Base-by-base conservation (phyloP, 2,888 invertebrate genomes). In the Drosophila picticornis region DNA sequence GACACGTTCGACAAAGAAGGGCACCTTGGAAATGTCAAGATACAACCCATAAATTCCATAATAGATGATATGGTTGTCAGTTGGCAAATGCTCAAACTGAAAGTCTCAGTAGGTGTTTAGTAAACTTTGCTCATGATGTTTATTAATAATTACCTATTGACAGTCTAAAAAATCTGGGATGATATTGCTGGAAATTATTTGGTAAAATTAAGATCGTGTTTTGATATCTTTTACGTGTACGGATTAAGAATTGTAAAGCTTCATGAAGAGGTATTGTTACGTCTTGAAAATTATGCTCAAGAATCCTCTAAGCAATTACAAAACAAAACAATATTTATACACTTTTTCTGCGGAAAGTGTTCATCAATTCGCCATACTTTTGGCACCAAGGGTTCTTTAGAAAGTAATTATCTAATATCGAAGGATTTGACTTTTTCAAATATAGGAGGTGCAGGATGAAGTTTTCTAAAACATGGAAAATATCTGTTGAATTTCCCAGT, bases 1-100 rank as follows among this genome's bases (percentile, higher is more conserved):
- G 79, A 78, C 82, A 79, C 79, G 59, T 72, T 65, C 56, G 53
- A 34, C 36, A 62, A 62, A 55, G 38, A 63, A 63, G 36, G 29
- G 22, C 29, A 55, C 46, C 13, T 27, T 56, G 19, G 3, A 36
- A 43, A 72, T 43, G 56, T 43, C 31, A 4, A 9, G 2, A 36
- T 51, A 58, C 19, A 68, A 40, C 22, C 58, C 72, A 72, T 72
- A 58, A 69, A 58, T 43, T 66, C 67, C 52, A 46, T 67, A 68
- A 66, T 36, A 25, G 43, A 25, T 32, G 34, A n/a, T 51, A 19
- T 40, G 29, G 29, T 65, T 34, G 48, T 29, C 50, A 50, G 27
- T 19, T 29, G 27, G 10, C 19, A 29, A 50, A 31, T 51, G 50
- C 27, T 19, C 9, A 50, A 50, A 25, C 25, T 13, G 27, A 50